Conservation (phyloP, 2,888 invertebrate species). For the Acheta domesticus region DNA sequence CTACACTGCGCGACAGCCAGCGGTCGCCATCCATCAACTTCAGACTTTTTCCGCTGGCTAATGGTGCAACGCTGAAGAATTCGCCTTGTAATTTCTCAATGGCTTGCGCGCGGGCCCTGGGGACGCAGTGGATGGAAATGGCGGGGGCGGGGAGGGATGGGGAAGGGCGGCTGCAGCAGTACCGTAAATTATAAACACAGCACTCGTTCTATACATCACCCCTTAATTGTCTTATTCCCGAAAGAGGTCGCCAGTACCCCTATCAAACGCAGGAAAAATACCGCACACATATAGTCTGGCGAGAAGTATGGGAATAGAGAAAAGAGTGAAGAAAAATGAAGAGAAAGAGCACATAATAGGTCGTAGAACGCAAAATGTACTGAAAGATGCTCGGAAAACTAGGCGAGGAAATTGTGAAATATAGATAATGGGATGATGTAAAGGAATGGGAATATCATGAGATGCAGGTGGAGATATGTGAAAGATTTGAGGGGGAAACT, state of each 20-base stretch:
- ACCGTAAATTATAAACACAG: neutral
- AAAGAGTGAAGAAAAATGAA: too few species aligned
- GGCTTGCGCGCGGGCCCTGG: neutral
- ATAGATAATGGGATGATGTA: too few species aligned
- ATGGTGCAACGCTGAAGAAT: neutral
- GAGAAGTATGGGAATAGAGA: too few species aligned
- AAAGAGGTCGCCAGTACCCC: neutral
- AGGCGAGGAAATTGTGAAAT: too few species aligned
- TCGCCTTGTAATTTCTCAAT: slow-evolving; percentile 18
- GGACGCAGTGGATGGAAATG: neutral
- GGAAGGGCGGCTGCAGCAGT: neutral
- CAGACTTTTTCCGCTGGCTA: neutral
- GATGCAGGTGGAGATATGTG: too few species aligned
- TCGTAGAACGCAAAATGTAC: too few species aligned
- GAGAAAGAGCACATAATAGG: too few species aligned
- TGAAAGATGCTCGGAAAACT: too few species aligned
- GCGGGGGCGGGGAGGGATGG: neutral
- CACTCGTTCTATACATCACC: slow-evolving; percentile 9
- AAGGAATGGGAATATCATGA: too few species aligned
- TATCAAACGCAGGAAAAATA: too few species aligned
- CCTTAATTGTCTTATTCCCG: neutral
- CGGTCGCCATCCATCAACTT: neutral
- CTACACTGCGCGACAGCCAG: neutral
- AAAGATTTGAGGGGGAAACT: too few species aligned
- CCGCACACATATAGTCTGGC: too few species aligned